Evolutionary conservation across 1,140 invertebrate genomes (phyloP).

Genomic region (Kradibia gibbosae): DNA sequence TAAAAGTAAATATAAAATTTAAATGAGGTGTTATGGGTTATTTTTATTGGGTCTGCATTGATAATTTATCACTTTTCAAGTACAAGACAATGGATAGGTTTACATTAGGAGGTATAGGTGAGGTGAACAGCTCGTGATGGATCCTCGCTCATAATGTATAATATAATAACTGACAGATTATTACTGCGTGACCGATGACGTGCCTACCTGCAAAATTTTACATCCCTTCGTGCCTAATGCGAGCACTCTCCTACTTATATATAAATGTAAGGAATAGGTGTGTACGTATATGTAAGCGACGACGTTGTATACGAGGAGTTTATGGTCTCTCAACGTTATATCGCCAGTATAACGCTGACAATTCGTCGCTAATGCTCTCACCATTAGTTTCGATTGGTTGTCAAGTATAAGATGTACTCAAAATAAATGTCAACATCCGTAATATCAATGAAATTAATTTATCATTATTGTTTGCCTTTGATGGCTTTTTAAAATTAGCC

Average conservation of each 20-base stretch:
- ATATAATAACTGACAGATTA: constrained; percentile 25
- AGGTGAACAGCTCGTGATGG: neutral
- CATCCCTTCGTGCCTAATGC: constrained; percentile 27
- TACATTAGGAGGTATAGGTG: neutral
- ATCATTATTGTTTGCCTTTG: constrained; percentile 11
- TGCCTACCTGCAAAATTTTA: constrained; percentile 50
- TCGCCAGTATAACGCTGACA: constrained; percentile 69
- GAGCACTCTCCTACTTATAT: neutral
- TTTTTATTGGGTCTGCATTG: neutral
- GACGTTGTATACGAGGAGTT: constrained; percentile 67
- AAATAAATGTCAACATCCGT: constrained; percentile 37
- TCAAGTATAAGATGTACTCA: constrained; percentile 50
- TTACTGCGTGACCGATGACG: constrained; percentile 38
- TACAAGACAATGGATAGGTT: neutral
- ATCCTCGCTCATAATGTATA: constrained; percentile 13
- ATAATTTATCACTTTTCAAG: constrained; percentile 23
- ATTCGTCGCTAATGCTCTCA: constrained; percentile 68
- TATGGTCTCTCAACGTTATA: constrained; percentile 70
- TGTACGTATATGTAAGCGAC: constrained; percentile 61
- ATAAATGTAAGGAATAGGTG: constrained; percentile 34
- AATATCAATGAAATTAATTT: constrained; percentile 16
- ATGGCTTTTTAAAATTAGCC: neutral
- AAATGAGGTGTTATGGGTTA: neutral
- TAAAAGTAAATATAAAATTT: too few species aligned
- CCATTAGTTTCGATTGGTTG: constrained; percentile 69